These are phyloP conservation scores for Trissolcus japonicus DNA, from an alignment of 2,888 invertebrate genomes.

Conservation along the genomic window DNA sequence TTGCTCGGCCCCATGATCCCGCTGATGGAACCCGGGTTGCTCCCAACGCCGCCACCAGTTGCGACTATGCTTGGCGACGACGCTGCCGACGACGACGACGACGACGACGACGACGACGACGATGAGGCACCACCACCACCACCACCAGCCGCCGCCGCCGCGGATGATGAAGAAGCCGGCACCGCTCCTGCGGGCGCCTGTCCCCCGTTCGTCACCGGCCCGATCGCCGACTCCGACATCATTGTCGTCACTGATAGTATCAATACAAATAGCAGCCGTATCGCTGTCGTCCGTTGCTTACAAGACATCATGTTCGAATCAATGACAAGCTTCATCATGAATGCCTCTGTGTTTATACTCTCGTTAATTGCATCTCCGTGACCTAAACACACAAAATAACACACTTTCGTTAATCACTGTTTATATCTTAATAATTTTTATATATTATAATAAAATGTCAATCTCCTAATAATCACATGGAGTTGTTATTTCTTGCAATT, in stretches of 20 bases:
- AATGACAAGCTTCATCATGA: constrained; percentile 30
- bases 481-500: too few relatives aligned
- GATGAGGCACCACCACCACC: constrained; percentile 61
- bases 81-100: constrained; percentile 58
- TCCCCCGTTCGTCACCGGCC: constrained; percentile 48
- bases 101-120: constrained; percentile 59
- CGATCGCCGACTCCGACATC: constrained; percentile 51
- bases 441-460: too few relatives aligned
- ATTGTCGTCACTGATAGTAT: constrained; percentile 34
- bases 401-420: background rate
- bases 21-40: constrained; percentile 61
- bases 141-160: constrained; percentile 62
- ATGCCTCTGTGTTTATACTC: constrained; percentile 60
- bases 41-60: constrained; percentile 62
- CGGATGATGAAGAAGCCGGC: constrained; percentile 58
- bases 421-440: too few relatives aligned
- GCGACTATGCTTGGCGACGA: constrained; percentile 64
- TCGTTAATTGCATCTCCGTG: constrained; percentile 67
- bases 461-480: too few relatives aligned
- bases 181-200: constrained; percentile 42
- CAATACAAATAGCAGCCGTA: constrained; percentile 29
- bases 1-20: constrained; percentile 64
- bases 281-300: constrained; percentile 56
- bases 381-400: constrained; percentile 65
- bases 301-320: constrained; percentile 23